phyloP scores from a whole-genome alignment of 2,113 vertebrate genomes.

The Vulpes lagopus region DNA sequence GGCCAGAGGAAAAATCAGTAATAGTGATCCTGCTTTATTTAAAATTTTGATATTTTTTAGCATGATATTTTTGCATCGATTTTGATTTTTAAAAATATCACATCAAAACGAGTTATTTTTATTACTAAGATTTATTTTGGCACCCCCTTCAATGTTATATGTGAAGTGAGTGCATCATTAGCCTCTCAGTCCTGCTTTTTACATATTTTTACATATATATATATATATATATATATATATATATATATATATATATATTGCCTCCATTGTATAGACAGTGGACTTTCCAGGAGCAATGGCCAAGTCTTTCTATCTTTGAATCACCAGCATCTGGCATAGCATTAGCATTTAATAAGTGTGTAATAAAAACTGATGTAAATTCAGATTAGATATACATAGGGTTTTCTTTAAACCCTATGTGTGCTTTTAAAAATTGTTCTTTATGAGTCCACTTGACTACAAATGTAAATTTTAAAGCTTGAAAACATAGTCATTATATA shows the following conservation, averaged over 20 bases:
- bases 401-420: not conserved
- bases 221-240: too few relatives aligned
- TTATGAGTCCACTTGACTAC: not conserved
- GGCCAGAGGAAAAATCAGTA: not conserved
- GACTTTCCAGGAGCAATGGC: not conserved
- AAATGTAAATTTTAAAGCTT: conserved; percentile 10
- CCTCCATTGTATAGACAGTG: not conserved
- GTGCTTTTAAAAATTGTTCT: not conserved
- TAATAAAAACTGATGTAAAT: not conserved
- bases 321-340: not conserved
- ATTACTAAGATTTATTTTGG: not conserved
- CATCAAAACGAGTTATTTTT: not conserved
- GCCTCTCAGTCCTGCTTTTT: not conserved
- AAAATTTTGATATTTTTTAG: not conserved
- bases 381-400: not conserved
- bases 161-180: not conserved
- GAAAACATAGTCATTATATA: not conserved
- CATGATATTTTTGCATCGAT: not conserved
- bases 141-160: not conserved
- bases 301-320: not conserved
- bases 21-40: not conserved
- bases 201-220: too few relatives aligned
- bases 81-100: not conserved
- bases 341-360: not conserved
- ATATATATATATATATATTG: too few relatives aligned